A percentile compares a stretch with the other conserved stretches of the same genome.
Conservation (phyloP, 2,797 vertebrate genomes). For the Melanotaenia nigrans region DNA sequence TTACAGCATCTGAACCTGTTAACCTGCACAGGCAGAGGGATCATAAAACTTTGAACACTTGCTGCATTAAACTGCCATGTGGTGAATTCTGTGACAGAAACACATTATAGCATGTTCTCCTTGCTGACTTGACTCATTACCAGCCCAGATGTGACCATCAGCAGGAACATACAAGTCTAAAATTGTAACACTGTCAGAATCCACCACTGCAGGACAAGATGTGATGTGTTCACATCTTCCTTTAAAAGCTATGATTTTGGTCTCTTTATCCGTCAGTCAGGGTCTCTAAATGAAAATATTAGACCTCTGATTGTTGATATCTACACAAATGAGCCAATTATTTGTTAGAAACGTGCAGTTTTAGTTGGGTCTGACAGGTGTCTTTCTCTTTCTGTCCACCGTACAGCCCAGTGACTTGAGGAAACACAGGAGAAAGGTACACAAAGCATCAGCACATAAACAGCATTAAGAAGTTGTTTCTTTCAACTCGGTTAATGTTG, state of each 20-base stretch:
- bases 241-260: constrained; percentile 28
- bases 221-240: constrained; percentile 17
- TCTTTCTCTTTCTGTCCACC: constrained; percentile 29
- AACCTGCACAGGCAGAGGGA: no score
- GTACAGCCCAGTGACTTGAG: constrained; percentile 97
- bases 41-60: no score
- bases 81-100: no score
- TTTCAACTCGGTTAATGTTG: constrained; percentile 1
- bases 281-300: neutral
- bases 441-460: neutral
- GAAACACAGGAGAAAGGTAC: constrained; percentile 98
- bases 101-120: neutral
- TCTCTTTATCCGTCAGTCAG: neutral
- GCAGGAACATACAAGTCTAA: constrained; percentile 16
- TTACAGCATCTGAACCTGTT: no score
- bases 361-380: neutral
- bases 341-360: neutral
- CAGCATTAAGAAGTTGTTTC: neutral
- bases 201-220: neutral
- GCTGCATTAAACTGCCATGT: no score
- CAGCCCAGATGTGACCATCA: constrained; percentile 37
- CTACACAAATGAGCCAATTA: constrained; percentile 12
- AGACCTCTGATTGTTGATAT: constrained; percentile 34
- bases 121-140: constrained; percentile 23
- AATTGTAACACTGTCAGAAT: constrained; percentile 12